A percentile compares a stretch with the other conserved stretches of the same genome.
Evolutionary conservation across 2,797 vertebrate species (phyloP).

Genomic region (Characodon lateralis): DNA sequence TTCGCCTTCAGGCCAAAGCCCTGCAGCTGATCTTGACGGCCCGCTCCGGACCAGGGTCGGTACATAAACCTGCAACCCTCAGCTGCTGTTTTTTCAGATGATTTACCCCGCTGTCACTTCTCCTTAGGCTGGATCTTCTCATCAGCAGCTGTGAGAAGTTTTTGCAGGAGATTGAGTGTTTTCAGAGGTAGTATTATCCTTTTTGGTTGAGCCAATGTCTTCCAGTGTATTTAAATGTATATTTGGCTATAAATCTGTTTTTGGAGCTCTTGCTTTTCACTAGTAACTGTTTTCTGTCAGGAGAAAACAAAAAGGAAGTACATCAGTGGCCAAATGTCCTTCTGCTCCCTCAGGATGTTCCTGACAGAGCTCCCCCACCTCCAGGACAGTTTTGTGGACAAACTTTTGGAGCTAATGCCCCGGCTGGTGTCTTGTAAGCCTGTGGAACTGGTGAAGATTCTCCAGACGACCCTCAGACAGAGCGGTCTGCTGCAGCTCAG

Average conservation of each 20-base stretch:
- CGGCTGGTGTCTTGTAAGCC: conserved; percentile 90
- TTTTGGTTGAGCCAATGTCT: no score
- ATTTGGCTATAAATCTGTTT: not conserved
- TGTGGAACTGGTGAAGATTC: conserved; percentile 91
- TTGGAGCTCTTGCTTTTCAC: not conserved
- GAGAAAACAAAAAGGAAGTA: not conserved
- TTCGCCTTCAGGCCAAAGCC: conserved; percentile 93
- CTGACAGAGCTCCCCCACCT: conserved; percentile 90
- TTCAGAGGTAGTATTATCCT: conserved; percentile 85
- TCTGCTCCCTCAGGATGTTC: conserved; percentile 82
- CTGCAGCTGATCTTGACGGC: conserved; percentile 91
- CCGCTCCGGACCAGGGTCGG: conserved; percentile 89
- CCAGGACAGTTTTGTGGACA: conserved; percentile 94
- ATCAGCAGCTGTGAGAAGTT: conserved; percentile 92
- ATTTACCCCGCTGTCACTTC: not conserved
- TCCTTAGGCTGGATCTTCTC: conserved; percentile 87
- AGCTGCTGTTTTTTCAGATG: not conserved
- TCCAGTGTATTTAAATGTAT: not conserved
- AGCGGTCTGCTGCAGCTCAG: conserved; percentile 89
- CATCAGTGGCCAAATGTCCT: not conserved
- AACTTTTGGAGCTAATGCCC: conserved; percentile 92
- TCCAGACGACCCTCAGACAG: conserved; percentile 90
- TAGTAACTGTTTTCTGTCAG: no score
- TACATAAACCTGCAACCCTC: not conserved
- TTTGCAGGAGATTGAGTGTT: conserved; percentile 92